Percentiles rank a stretch among this genome's conserved stretches.
These are phyloP conservation scores for Bombus pyrosoma DNA, from an alignment of 1,140 invertebrate genomes.

Conservation along the genomic window DNA sequence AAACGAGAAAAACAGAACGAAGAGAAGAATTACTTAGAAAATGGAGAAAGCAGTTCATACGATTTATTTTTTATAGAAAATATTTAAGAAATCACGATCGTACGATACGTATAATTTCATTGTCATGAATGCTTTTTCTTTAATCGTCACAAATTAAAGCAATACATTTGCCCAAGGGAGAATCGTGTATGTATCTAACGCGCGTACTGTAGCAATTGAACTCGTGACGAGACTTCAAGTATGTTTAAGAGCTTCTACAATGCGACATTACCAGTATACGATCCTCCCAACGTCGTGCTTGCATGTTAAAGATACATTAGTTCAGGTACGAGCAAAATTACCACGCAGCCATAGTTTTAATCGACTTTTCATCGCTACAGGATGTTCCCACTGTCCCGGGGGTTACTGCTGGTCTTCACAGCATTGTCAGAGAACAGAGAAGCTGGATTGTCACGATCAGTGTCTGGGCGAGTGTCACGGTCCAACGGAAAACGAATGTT, in stretches of 20 bases:
- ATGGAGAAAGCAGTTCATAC: too few relatives aligned
- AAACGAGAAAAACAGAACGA: too few relatives aligned
- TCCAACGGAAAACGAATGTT: slow-evolving; percentile 80
- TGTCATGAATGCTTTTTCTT: background rate
- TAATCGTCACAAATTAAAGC: background rate
- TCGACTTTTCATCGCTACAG: slow-evolving; percentile 45
- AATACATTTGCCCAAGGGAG: background rate
- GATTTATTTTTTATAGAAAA: too few relatives aligned
- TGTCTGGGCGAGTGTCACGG: slow-evolving; percentile 86
- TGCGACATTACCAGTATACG: background rate
- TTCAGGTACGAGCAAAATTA: background rate
- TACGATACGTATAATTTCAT: background rate
- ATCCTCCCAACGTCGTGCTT: background rate
- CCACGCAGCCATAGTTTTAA: background rate
- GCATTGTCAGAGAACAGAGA: slow-evolving; percentile 67
- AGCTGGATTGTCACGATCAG: slow-evolving; percentile 82
- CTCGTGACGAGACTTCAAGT: too few relatives aligned
- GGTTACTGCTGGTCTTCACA: slow-evolving; percentile 72
- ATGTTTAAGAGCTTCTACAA: background rate
- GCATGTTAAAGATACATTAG: background rate
- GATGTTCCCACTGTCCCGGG: slow-evolving; percentile 70
- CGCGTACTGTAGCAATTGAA: background rate
- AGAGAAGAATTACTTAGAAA: too few relatives aligned
- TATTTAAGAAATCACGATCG: too few relatives aligned
- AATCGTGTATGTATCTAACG: background rate